A percentile compares a stretch with the other conserved stretches of the same genome.
Conservation (phyloP, 2,797 vertebrate species). For the Molossus alvarezi region DNA sequence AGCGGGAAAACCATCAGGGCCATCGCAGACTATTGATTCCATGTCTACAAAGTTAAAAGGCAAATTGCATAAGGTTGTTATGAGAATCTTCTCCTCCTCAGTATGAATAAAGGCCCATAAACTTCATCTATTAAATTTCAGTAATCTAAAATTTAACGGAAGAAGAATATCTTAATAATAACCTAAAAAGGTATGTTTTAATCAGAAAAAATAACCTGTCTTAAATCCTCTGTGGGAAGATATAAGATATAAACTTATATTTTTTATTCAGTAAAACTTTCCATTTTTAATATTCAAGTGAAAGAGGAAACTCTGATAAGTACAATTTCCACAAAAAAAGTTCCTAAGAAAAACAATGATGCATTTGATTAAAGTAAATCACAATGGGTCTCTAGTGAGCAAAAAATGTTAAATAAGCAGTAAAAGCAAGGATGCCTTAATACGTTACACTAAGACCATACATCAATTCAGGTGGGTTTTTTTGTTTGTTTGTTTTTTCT, state of each 20-base stretch:
- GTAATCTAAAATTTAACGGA: constrained; percentile 40
- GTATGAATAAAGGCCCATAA: constrained; percentile 42
- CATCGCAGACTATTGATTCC: constrained; percentile 55
- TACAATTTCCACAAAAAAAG: constrained; percentile 32
- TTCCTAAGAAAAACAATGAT: constrained; percentile 61
- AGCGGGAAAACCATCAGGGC: constrained; percentile 50
- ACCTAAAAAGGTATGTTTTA: neutral
- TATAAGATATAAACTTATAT: constrained; percentile 8
- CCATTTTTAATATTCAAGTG: neutral
- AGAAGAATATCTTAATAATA: constrained; percentile 45
- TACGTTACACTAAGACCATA: neutral
- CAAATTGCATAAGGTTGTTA: constrained; percentile 58
- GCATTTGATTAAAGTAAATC: constrained; percentile 62
- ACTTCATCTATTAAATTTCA: constrained; percentile 52
- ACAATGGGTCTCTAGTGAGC: neutral
- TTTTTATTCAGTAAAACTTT: constrained; percentile 49
- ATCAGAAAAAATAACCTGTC: constrained; percentile 40
- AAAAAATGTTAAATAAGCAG: neutral
- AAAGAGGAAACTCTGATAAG: neutral
- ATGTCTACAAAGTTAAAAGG: constrained; percentile 59
- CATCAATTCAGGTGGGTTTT: neutral
- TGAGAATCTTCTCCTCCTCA: constrained; percentile 55
- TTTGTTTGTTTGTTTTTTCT: too few relatives aligned
- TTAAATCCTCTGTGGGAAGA: constrained; percentile 33
- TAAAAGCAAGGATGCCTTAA: neutral